phyloP scores from a whole-genome alignment of 1,140 invertebrate species.

The Drusus annulatus region DNA sequence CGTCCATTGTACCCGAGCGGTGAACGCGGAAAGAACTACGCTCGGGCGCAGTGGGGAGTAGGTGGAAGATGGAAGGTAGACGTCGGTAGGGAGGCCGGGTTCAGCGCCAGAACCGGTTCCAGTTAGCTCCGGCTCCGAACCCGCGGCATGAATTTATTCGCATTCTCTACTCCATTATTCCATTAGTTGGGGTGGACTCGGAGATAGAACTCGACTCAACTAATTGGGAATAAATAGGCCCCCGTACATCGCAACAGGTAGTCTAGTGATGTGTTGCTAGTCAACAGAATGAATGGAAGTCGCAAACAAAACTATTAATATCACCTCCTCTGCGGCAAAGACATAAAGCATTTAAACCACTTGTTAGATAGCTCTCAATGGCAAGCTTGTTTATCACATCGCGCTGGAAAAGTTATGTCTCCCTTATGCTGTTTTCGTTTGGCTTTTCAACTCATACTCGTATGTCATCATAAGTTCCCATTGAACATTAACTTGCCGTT shows the following conservation, averaged over 20 bases:
- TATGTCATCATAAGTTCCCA: too few species aligned
- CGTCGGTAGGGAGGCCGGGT: neutral
- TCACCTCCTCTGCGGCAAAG: neutral
- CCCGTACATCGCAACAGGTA: slow-evolving; percentile 35
- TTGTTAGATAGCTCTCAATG: neutral
- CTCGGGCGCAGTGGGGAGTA: neutral
- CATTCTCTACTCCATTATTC: slow-evolving; percentile 32
- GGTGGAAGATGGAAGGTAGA: too few species aligned
- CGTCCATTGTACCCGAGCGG: neutral
- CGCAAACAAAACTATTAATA: too few species aligned
- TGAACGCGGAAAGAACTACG: slow-evolving; percentile 25
- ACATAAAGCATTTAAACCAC: neutral
- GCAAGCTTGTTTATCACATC: too few species aligned
- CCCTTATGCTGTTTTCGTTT: too few species aligned
- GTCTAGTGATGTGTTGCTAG: neutral
- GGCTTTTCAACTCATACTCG: too few species aligned
- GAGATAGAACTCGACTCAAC: slow-evolving; percentile 24
- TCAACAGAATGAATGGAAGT: neutral
- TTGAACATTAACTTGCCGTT: too few species aligned
- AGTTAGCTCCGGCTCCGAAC: neutral
- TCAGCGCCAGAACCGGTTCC: slow-evolving; percentile 10
- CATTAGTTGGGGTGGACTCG: slow-evolving; percentile 18
- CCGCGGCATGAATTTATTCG: slow-evolving; percentile 45
- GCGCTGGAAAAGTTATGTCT: too few species aligned
- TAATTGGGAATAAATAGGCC: slow-evolving; percentile 48